Percentiles rank a stretch among this genome's conserved stretches.
These are phyloP conservation scores for Pocillopora meandrina DNA, from an alignment of 92 coral and sea anemone species.

Conservation along the genomic window DNA sequence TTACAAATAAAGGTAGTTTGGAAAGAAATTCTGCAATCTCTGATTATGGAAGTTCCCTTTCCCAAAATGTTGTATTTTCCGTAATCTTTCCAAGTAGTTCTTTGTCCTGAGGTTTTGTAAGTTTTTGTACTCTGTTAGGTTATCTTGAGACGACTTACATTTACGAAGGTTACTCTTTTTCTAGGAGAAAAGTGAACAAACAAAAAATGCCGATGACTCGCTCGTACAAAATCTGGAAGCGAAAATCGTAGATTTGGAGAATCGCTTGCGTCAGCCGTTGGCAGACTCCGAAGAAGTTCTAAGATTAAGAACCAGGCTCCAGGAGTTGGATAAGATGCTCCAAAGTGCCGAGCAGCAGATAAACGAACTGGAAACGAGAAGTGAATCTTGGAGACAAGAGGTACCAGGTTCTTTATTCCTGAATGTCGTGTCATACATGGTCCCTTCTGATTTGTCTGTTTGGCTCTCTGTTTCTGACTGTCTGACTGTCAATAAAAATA, in stretches of 20 bases:
- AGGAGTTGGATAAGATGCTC: constrained; percentile 55
- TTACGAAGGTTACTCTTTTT: not conserved
- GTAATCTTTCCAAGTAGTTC: no score
- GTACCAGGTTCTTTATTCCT: constrained; percentile 23
- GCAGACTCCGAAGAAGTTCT: constrained; percentile 56
- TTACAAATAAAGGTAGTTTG: no score
- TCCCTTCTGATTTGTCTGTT: not conserved
- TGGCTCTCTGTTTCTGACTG: not conserved
- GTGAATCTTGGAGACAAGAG: constrained; percentile 71
- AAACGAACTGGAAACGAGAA: constrained; percentile 65
- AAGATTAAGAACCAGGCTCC: constrained; percentile 54
- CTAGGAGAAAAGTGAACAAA: constrained; percentile 55
- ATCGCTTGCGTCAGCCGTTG: constrained; percentile 59
- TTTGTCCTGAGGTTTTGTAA: no score
- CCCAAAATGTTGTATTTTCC: no score
- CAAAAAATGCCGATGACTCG: constrained; percentile 61
- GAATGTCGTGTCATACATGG: not conserved
- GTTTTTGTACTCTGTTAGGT: no score
- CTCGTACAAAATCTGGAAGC: constrained; percentile 60
- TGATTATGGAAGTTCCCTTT: no score
- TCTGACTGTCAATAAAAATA: no score
- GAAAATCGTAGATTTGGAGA: constrained; percentile 67
- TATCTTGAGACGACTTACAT: no score
- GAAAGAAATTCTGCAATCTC: no score
- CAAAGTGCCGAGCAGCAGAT: constrained; percentile 62